Base-by-base conservation (phyloP, 2,888 invertebrate species). In the Amphipyra tragopoginis region DNA sequence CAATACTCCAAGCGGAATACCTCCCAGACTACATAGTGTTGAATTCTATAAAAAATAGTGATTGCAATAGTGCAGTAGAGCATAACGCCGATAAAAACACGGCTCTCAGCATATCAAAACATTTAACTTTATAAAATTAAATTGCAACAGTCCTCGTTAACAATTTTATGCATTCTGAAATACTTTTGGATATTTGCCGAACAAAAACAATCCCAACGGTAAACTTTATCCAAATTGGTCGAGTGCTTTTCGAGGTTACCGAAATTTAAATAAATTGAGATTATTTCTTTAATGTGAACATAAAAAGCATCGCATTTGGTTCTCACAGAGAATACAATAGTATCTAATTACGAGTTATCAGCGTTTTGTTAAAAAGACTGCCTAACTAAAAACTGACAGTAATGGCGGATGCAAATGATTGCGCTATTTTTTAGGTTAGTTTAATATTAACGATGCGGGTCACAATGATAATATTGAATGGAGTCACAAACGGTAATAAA, bases 391-490 rank as follows among this genome's bases (percentile, higher is more conserved):
- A 52, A 65, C 45, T 51, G 29, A 55, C 54, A 43, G 59, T 59
- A 59, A 69, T 60, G 65, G 60, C 79, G 79, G 73, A 75, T 69
- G 72, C 63, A 72, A 74, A 62, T 62, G 61, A 73, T 67, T 71
- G 65, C 45, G 47, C 14, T 36, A 60, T 69, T 76, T 74, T 77
- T 69, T 77, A 77, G 71, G 67, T 75, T 71, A 67, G 44, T 68
- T 62, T 43, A 63, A 67, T 69, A 59, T 54, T 51, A 53, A 67
- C 21, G 40, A 71, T 64, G 61, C 72, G 57, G 67, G 73, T 65
- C 73, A 68, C 49, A 64, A 38, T 47, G 65, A 78, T 73, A 69
- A 75, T 44, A 50, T 48, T 34, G 34, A 65, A 57, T 59, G 51
- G 39, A 56, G 33, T 51, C 53, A 61, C 54, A 54, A 50, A 63